phyloP scores from a whole-genome alignment of 2,797 vertebrate species.

The Protosalanx chinensis region DNA sequence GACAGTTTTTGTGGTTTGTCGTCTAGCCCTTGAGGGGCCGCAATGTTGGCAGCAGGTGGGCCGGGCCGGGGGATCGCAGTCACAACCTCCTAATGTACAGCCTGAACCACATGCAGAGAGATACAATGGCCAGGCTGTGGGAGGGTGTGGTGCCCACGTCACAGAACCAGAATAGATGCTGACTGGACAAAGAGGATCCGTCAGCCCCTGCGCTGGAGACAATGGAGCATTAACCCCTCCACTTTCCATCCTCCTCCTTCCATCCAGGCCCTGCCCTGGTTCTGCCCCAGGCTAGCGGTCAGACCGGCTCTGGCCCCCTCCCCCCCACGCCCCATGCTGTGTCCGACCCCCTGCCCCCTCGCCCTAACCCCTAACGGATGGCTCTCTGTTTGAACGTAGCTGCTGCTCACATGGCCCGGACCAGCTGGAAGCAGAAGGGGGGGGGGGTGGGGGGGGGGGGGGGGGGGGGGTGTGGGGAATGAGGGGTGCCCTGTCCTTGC shows the following conservation, averaged over 20 bases:
- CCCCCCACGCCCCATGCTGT: conserved; percentile 29
- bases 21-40: conserved; percentile 11
- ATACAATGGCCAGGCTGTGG: conserved; percentile 50
- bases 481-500: neutral
- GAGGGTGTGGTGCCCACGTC: conserved; percentile 33
- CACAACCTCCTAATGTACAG: conserved; percentile 38
- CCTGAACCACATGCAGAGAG: conserved; percentile 30
- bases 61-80: conserved; percentile 35
- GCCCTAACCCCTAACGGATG: conserved; percentile 20
- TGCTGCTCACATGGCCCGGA: conserved; percentile 8
- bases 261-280: conserved; percentile 19
- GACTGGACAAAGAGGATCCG: conserved; percentile 26
- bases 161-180: conserved; percentile 33
- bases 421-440: conserved; percentile 11
- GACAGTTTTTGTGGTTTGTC: conserved; percentile 44
- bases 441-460: no score
- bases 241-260: conserved; percentile 12
- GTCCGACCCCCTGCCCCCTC: conserved; percentile 29
- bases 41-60: conserved; percentile 49
- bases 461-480: no score
- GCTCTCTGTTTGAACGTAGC: conserved; percentile 33
- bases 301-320: conserved; percentile 42
- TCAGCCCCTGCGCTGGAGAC: conserved; percentile 15
- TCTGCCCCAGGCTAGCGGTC: conserved; percentile 29
- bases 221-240: conserved; percentile 35